Evolutionary conservation across 2,113 vertebrate species (phyloP).

Genomic region (Hydrochoerus hydrochaeris): DNA sequence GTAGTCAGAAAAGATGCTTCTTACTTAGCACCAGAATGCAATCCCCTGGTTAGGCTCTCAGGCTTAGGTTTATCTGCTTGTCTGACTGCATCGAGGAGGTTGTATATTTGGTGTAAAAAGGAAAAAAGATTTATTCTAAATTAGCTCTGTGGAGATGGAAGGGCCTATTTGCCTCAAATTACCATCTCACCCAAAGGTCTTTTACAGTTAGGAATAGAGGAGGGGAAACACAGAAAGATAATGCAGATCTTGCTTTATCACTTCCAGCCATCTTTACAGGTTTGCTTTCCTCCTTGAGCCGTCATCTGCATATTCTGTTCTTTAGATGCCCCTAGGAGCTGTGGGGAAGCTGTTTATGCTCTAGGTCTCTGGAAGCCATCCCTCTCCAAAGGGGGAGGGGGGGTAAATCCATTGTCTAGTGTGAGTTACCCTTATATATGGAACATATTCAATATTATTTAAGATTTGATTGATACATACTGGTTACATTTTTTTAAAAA

Average conservation of each 20-base stretch:
- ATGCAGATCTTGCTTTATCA: background rate
- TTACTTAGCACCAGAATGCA: background rate
- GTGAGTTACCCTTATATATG: background rate
- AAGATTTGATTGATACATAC: constrained; percentile 47
- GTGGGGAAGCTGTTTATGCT: background rate
- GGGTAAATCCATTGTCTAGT: background rate
- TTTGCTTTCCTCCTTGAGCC: background rate
- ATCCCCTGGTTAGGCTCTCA: background rate
- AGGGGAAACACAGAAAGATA: background rate
- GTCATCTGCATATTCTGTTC: background rate
- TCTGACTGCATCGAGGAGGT: background rate
- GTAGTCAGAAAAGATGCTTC: constrained; percentile 1
- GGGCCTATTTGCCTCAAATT: background rate
- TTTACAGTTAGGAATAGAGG: background rate
- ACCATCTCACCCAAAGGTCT: background rate
- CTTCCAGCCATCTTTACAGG: background rate
- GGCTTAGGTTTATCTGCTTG: background rate
- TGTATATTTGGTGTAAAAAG: background rate
- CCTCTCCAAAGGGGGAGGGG: background rate
- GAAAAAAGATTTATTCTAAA: background rate
- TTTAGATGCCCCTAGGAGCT: background rate
- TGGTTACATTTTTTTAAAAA: background rate
- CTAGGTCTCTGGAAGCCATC: background rate
- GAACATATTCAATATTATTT: constrained; percentile 21
- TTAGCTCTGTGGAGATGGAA: background rate